These are phyloP conservation scores for Alca torda DNA, from an alignment of 2,797 vertebrate genomes.

Conservation along the genomic window DNA sequence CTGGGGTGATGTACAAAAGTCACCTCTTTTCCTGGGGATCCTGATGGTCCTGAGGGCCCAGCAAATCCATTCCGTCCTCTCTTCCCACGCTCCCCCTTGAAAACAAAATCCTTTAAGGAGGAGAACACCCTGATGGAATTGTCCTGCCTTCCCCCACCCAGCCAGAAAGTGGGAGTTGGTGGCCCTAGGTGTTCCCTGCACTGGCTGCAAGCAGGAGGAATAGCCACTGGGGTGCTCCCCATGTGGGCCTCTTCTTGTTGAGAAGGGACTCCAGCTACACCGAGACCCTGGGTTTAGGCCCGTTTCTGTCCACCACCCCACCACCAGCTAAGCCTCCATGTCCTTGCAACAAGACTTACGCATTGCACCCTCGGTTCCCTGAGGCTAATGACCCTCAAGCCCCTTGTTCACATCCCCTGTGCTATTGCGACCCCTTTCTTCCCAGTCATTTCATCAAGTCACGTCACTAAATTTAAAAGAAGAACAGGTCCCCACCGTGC, in stretches of 20 bases:
- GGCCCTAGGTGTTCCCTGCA: background rate
- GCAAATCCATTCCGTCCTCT: conserved; percentile 83
- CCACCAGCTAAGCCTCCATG: background rate
- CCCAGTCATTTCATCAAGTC: background rate
- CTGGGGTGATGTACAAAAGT: background rate
- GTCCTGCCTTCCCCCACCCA: background rate
- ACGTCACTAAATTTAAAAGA: background rate
- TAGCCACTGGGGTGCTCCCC: background rate
- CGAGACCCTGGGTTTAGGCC: background rate
- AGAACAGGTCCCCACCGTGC: background rate
- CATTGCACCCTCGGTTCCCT: background rate
- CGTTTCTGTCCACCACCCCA: background rate
- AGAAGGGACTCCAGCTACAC: background rate
- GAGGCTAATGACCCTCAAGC: background rate
- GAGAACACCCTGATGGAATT: background rate
- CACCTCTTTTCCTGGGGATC: conserved; percentile 80
- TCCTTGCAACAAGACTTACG: background rate
- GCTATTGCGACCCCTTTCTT: background rate
- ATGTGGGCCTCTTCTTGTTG: background rate
- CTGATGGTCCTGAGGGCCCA: conserved; percentile 76
- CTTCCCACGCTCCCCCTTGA: conserved; percentile 84
- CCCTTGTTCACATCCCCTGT: background rate
- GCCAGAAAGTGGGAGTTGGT: background rate
- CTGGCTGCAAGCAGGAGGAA: background rate
- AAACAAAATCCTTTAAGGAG: background rate